These are phyloP conservation scores for Pristionchus exspectatus DNA, from an alignment of 2,888 invertebrate species.

Conservation along the genomic window DNA sequence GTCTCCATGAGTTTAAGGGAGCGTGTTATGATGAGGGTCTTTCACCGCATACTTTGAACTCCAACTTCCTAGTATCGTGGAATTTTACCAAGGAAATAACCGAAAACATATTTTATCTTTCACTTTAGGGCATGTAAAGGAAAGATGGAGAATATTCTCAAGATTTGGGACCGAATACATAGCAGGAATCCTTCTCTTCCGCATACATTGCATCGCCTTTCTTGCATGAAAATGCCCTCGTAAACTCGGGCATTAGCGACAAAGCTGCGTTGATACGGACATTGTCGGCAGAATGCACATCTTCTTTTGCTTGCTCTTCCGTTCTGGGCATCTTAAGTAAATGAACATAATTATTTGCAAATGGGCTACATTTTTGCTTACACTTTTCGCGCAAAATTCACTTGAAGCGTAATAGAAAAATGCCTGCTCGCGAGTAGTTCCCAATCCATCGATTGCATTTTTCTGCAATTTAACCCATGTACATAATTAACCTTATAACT, in stretches of 20 bases:
- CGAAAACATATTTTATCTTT: too few species aligned
- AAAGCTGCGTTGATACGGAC: background rate
- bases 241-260: conserved; percentile 3
- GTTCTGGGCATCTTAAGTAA: background rate
- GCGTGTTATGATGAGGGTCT: too few species aligned
- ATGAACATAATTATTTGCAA: background rate
- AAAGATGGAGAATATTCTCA: background rate
- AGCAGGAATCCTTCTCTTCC: background rate
- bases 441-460: background rate
- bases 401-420: conserved; percentile 1
- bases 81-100: too few species aligned
- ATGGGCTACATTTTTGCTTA: background rate
- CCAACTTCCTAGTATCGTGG: too few species aligned
- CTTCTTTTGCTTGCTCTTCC: background rate
- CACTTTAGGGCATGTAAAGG: too few species aligned
- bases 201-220: background rate
- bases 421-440: background rate
- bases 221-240: background rate
- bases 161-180: background rate
- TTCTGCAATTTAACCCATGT: background rate
- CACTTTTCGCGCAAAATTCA: background rate
- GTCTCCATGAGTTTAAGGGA: too few species aligned
- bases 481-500: background rate
- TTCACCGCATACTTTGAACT: too few species aligned
- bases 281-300: background rate